Base-by-base conservation (phyloP, 2,797 vertebrate species). In the Triplophysa bombifrons region DNA sequence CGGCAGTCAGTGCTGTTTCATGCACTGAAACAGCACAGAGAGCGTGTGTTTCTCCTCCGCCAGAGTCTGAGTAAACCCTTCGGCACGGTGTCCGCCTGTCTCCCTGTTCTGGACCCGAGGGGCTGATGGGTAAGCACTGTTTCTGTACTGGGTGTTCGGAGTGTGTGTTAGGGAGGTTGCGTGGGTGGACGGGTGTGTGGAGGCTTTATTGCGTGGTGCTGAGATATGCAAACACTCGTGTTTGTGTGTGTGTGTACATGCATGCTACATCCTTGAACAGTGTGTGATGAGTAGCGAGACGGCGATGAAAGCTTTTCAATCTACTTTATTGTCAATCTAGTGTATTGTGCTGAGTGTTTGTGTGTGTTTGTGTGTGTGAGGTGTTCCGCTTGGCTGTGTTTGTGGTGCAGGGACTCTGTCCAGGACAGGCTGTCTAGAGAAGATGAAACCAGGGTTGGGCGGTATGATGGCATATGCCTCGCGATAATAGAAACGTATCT, bases 81-180 rank as follows among this genome's bases (percentile, higher is more conserved):
- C 41, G 41, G 20, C 51, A 74, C 75, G 22, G 19, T 55, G 71
- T 56, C 74, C 20, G 25, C 60, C 60, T 22, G 48, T 41, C 68
- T 68, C 68, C 34, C 50, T 73, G 82, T 75, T 80, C 82, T 70
- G 80, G 85, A 87, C 88, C 13, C 46, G 68, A 86, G 74, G 88
- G 87, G 87, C 91, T 90, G 88, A 93, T 94, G 92, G 91, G 91
- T 93, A 88, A 92, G 91, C 78, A 76, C 84, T 84, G 58, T 80
- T 55, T 69, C 64, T 66, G 41, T 76, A 51, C 44, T 50, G 81
- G 17, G 46, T 72, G 55, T 82, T 80, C 46, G 71, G 72, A 16
- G 50, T 61, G 63, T 61, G 63, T 63, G 81, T 74, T 79, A 76
- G 78, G 80, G 80, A 71, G 85, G 50, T 58, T 82, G 84, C 38